Evolutionary conservation across 2,113 vertebrate genomes (phyloP).

Genomic region (Archilochus colubris): DNA sequence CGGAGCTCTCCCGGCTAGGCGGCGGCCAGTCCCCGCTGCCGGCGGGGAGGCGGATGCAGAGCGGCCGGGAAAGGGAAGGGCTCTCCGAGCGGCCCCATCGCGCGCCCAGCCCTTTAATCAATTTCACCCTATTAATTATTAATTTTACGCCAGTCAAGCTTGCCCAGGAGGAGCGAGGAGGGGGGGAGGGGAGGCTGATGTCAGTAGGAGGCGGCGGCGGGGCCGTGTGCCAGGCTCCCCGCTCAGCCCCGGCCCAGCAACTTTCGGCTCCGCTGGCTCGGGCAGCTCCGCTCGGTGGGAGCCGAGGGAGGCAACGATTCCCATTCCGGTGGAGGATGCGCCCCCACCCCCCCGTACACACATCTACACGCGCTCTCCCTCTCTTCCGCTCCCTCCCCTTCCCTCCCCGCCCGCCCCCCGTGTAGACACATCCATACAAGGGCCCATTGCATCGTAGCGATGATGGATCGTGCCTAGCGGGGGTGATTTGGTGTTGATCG

Average conservation of each 20-base stretch:
- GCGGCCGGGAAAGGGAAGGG: neutral
- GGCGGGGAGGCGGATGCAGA: conserved; percentile 13
- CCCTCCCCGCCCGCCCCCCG: conserved; percentile 24
- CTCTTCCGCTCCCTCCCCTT: conserved; percentile 15
- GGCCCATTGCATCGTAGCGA: conserved; percentile 73
- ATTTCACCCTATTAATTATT: conserved; percentile 83
- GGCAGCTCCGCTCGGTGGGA: neutral
- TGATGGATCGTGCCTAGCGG: conserved; percentile 84
- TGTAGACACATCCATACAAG: conserved; percentile 71
- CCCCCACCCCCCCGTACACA: neutral
- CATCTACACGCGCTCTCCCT: neutral
- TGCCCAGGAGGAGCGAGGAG: conserved; percentile 67
- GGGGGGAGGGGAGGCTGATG: conserved; percentile 59
- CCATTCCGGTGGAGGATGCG: conserved; percentile 11
- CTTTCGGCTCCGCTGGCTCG: conserved; percentile 35
- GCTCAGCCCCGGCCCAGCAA: conserved; percentile 35
- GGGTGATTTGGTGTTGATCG: conserved; percentile 86
- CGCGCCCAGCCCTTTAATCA: conserved; percentile 77
- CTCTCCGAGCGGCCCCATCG: conserved; percentile 46
- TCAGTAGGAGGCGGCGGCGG: conserved; percentile 48
- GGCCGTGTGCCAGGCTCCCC: conserved; percentile 28
- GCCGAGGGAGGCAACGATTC: conserved; percentile 4
- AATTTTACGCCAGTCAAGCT: conserved; percentile 80
- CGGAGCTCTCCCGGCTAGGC: neutral
- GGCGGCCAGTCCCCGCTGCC: conserved; percentile 27